Conservation (phyloP, 2,888 invertebrate species). For the Eristalinus aeneus region DNA sequence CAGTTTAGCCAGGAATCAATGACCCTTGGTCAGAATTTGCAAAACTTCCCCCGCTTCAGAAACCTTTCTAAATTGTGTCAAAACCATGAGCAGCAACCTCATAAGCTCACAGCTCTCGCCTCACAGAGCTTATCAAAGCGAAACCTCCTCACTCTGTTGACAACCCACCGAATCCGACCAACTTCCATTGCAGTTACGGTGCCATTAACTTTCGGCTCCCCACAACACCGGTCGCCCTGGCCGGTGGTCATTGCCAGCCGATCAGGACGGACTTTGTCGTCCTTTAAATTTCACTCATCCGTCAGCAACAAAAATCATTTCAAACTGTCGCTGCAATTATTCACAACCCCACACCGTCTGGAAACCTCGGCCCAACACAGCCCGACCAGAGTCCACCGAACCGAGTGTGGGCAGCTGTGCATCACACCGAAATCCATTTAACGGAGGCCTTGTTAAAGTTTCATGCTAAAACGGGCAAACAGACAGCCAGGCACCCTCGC, state of each 20-base stretch:
- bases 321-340: constrained; percentile 34
- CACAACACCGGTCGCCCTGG: not conserved
- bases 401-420: not conserved
- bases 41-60: no score
- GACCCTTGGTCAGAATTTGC: no score
- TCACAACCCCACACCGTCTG: constrained; percentile 6
- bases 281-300: constrained; percentile 27
- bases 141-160: not conserved
- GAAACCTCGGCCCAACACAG: not conserved
- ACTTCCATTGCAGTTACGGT: not conserved
- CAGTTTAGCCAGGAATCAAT: no score
- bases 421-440: constrained; percentile 42
- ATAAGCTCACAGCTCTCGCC: not conserved
- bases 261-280: constrained; percentile 11
- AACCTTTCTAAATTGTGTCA: not conserved
- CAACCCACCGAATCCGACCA: not conserved
- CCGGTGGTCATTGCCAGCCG: not conserved
- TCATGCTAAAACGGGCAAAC: constrained; percentile 38
- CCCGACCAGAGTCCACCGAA: not conserved
- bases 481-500: not conserved
- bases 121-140: not conserved
- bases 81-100: not conserved
- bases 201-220: not conserved
- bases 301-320: constrained; percentile 24
- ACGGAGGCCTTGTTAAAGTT: constrained; percentile 36